A percentile compares a stretch with the other conserved stretches of the same genome.
Evolutionary conservation across 2,888 invertebrate species (phyloP).

Genomic region (Parnassius smintheus): DNA sequence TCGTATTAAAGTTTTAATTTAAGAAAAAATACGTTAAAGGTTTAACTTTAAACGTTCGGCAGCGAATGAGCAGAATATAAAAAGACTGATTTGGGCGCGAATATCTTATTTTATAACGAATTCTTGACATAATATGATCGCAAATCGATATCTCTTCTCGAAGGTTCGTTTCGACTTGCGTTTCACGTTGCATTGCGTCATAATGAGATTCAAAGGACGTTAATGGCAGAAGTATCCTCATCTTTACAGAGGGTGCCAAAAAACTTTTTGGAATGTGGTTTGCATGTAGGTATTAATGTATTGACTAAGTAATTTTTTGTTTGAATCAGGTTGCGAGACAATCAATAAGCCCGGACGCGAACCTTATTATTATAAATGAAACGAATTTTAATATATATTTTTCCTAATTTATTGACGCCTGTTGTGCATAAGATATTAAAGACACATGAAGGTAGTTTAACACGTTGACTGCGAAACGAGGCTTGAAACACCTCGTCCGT

Average conservation of each 20-base stretch:
- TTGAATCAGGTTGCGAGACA: conserved; percentile 11
- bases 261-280: conserved; percentile 64
- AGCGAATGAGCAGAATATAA: background rate
- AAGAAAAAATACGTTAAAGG: conserved; percentile 1
- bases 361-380: conserved; percentile 11
- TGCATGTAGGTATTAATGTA: conserved; percentile 34
- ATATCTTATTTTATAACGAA: conserved; percentile 17
- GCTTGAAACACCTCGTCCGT: no score
- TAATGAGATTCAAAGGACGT: conserved; percentile 43
- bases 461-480: no score
- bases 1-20: background rate
- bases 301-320: conserved; percentile 24
- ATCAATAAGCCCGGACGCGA: conserved; percentile 7
- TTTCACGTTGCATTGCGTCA: conserved; percentile 58
- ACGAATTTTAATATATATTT: conserved; percentile 12
- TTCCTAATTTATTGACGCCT: no score
- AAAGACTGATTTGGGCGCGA: background rate
- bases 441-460: no score
- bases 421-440: no score
- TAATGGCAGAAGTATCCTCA: conserved; percentile 47
- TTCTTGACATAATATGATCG: conserved; percentile 27
- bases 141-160: conserved; percentile 23
- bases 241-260: conserved; percentile 53
- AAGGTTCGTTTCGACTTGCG: conserved; percentile 33
- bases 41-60: background rate